Percentiles rank a stretch among this genome's conserved stretches.
phyloP scores from a whole-genome alignment of 2,888 invertebrate species.

The Lithophane ornitopus region DNA sequence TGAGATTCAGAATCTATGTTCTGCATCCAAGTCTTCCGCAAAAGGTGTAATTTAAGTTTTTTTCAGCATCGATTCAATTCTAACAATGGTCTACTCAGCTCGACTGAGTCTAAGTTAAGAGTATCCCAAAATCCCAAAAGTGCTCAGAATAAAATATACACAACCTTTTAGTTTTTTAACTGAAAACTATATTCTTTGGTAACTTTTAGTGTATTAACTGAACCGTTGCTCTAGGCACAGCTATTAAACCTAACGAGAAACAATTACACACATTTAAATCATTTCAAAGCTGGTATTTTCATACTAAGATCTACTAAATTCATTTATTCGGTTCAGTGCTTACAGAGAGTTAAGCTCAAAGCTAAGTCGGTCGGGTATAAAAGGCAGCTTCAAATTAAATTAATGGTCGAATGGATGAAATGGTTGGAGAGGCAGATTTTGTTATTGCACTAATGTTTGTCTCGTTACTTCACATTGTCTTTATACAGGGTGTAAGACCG shows the following conservation, averaged over 20 bases:
- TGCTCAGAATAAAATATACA: not conserved
- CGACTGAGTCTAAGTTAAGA: not conserved
- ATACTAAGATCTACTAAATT: conserved; percentile 28
- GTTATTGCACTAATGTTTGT: not conserved
- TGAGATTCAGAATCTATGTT: not conserved
- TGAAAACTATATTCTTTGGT: not conserved
- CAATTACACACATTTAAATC: conserved; percentile 37
- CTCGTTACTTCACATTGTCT: conserved; percentile 14
- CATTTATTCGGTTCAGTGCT: conserved; percentile 44
- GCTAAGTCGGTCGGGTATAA: conserved; percentile 11
- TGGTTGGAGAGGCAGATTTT: conserved; percentile 10
- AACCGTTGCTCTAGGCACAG: not conserved
- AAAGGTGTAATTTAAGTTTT: not conserved
- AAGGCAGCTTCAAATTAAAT: conserved; percentile 45
- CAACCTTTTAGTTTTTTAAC: not conserved
- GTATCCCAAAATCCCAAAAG: not conserved
- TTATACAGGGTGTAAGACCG: too few relatives aligned
- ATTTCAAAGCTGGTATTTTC: conserved; percentile 23
- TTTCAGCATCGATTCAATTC: too few relatives aligned
- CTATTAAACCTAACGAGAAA: not conserved
- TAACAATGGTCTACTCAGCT: not conserved
- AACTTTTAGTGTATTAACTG: not conserved
- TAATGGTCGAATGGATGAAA: conserved; percentile 25
- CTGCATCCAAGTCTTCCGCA: not conserved
- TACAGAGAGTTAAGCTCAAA: conserved; percentile 30